A percentile compares a stretch with the other conserved stretches of the same genome.
Conservation (phyloP, 2,113 vertebrate genomes). For the Tachycineta bicolor region DNA sequence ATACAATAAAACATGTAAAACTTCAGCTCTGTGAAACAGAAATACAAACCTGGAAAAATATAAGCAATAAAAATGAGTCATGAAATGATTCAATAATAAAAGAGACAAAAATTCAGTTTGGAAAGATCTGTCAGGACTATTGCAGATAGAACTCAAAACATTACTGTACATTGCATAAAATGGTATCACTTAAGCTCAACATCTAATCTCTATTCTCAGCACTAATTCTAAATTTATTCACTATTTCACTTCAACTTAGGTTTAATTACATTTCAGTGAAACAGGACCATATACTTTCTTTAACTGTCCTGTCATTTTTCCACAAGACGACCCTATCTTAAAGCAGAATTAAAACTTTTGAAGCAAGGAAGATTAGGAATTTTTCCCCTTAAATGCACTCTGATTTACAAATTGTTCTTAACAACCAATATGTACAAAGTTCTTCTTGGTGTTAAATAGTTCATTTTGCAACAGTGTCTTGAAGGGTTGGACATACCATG, state of each 20-base stretch:
- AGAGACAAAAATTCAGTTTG: not conserved
- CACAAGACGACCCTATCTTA: not conserved
- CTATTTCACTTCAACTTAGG: not conserved
- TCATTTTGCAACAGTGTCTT: not conserved
- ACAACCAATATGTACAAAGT: not conserved
- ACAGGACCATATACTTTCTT: not conserved
- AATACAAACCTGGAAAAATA: not conserved
- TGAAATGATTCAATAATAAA: not conserved
- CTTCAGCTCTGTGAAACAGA: not conserved
- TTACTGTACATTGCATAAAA: not conserved
- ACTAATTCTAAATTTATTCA: not conserved
- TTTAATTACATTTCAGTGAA: not conserved
- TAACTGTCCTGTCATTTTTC: not conserved
- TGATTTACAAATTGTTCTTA: not conserved
- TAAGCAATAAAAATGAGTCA: not conserved
- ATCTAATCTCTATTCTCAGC: not conserved
- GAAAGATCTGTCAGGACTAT: constrained; percentile 13
- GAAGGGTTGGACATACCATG: not conserved
- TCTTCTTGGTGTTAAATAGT: not conserved
- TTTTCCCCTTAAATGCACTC: not conserved
- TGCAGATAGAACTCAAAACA: constrained; percentile 22
- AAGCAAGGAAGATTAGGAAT: not conserved
- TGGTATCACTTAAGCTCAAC: not conserved
- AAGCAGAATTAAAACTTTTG: not conserved
- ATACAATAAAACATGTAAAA: not conserved